These are phyloP conservation scores for Pseudopleuronectes americanus DNA, from an alignment of 2,797 vertebrate genomes.

Conservation along the genomic window DNA sequence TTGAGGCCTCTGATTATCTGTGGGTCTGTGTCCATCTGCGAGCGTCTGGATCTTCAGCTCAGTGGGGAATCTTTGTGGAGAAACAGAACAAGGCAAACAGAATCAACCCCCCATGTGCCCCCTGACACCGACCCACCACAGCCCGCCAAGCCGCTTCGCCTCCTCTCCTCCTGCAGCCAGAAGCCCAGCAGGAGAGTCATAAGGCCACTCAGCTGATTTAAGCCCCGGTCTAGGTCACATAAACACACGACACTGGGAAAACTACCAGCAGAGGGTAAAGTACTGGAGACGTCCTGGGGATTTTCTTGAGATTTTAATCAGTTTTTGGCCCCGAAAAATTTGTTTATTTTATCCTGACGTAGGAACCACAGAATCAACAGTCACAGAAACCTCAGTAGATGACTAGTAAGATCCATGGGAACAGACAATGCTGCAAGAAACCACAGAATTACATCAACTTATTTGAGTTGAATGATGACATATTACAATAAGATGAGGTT, in stretches of 20 bases:
- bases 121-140: constrained; percentile 46
- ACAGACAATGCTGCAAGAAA: no score
- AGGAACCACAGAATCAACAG: background rate
- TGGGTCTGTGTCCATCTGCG: constrained; percentile 22
- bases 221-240: constrained; percentile 57
- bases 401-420: no score
- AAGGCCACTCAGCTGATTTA: constrained; percentile 67
- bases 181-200: constrained; percentile 62
- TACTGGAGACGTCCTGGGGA: background rate
- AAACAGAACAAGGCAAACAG: constrained; percentile 70
- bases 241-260: constrained; percentile 59
- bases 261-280: constrained; percentile 19
- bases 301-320: background rate
- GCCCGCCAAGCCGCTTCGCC: constrained; percentile 33
- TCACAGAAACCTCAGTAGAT: background rate
- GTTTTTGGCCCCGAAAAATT: constrained; percentile 2
- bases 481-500: background rate
- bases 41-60: constrained; percentile 22
- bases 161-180: constrained; percentile 43
- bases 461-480: background rate
- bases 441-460: background rate
- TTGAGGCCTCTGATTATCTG: background rate
- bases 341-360: background rate
- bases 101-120: constrained; percentile 45
- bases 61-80: constrained; percentile 38